A percentile compares a stretch with the other conserved stretches of the same genome.
phyloP scores from a whole-genome alignment of 2,888 invertebrate genomes.

The Apodemia duryi region DNA sequence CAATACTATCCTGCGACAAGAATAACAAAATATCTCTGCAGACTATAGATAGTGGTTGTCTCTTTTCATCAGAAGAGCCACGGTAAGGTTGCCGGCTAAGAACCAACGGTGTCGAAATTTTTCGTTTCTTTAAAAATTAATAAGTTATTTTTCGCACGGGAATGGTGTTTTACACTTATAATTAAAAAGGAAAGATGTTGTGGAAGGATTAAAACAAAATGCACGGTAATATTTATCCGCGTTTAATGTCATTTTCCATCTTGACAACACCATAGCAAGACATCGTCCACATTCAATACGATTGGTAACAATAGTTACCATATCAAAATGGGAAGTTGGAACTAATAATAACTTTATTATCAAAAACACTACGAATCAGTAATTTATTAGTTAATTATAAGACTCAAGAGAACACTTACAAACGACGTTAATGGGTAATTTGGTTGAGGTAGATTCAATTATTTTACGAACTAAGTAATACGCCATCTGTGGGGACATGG shows the following conservation, averaged over 20 bases:
- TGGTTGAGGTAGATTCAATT: slow-evolving; percentile 76
- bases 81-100: too few relatives aligned
- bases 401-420: slow-evolving; percentile 76
- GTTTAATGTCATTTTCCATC: slow-evolving; percentile 48
- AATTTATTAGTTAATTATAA: slow-evolving; percentile 69
- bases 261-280: slow-evolving; percentile 61
- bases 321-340: slow-evolving; percentile 73
- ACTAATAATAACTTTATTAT: slow-evolving; percentile 66
- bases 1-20: too few relatives aligned
- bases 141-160: too few relatives aligned
- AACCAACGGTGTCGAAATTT: too few relatives aligned
- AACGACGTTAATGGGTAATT: slow-evolving; percentile 75
- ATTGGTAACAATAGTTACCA: slow-evolving; percentile 74
- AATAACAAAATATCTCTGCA: too few relatives aligned
- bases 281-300: slow-evolving; percentile 66
- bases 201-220: slow-evolving; percentile 39
- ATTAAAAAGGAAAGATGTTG: too few relatives aligned
- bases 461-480: slow-evolving; percentile 51
- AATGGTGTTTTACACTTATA: too few relatives aligned
- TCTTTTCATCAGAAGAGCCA: too few relatives aligned
- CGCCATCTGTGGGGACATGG: slow-evolving; percentile 37
- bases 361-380: slow-evolving; percentile 71
- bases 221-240: slow-evolving; percentile 34
- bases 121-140: too few relatives aligned
- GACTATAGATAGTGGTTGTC: too few relatives aligned